Base-by-base conservation (phyloP, 2,797 vertebrate genomes). In the Melanotaenia boesemani region DNA sequence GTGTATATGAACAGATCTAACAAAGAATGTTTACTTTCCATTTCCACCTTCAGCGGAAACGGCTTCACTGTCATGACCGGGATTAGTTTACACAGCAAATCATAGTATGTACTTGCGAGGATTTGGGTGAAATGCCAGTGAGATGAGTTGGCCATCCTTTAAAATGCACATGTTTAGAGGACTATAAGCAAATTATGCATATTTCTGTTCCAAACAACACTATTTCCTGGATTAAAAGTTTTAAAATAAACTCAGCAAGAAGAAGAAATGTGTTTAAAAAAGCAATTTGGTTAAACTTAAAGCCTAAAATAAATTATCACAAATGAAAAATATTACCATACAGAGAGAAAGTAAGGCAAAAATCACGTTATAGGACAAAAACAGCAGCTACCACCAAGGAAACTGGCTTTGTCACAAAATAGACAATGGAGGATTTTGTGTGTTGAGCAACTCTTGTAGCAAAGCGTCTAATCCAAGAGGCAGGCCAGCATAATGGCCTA, bases 371-470 rank as follows among this genome's bases (percentile, higher is more conserved):
- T 73, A 63, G 61, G 85, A 79, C 22, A 66, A 75, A 86, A 85
- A 74, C 48, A 63, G 30, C 10, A 20, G 67, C 48, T n/a, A 72
- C 62, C 46, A 81, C 26, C 5, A 52, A 87, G 73, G 28, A 89
- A 86, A 81, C 63, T 73, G 79, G 67, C 80, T 85, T 83, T 88
- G 67, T 79, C 73, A 77, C 75, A 39, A 74, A 81, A 67, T 54
- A 81, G 79, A 91, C 87, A 88, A 91, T 85, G 69, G 63, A 74
- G 88, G 79, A 88, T 90, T 90, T 86, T 91, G 82, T 92, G 86
- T 76, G 69, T 88, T 87, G 76, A 77, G 81, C 77, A 85, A 85
- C 80, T 86, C 72, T 54, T 82, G 86, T 71, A 83, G 89, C 84
- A 90, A 82, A 87, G 85, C 65, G 52, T 82, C 83, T 91, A 90